These are phyloP conservation scores for Actias luna DNA, from an alignment of 2,888 invertebrate species.

Conservation along the genomic window DNA sequence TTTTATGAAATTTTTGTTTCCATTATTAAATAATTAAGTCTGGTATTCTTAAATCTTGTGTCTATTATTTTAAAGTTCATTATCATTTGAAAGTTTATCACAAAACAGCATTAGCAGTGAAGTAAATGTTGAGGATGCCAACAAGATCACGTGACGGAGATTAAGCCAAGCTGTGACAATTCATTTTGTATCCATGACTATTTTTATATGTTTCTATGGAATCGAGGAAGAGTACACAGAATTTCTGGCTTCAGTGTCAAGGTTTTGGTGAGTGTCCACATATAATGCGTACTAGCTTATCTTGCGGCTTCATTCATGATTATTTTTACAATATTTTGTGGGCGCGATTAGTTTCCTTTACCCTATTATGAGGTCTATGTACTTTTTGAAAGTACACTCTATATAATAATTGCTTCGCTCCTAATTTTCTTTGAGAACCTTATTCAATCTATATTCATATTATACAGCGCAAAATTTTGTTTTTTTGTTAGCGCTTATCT, in stretches of 20 bases:
- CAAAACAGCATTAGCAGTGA: background rate
- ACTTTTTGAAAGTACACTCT: too few relatives aligned
- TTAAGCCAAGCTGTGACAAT: constrained; percentile 16
- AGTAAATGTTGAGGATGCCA: constrained; percentile 23
- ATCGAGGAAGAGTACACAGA: background rate
- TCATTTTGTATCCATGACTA: constrained; percentile 10
- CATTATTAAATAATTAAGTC: background rate
- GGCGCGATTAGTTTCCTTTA: too few relatives aligned
- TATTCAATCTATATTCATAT: too few relatives aligned
- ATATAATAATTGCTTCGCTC: too few relatives aligned
- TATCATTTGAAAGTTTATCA: background rate
- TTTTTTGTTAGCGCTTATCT: too few relatives aligned
- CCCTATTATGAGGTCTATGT: too few relatives aligned
- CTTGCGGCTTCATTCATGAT: background rate
- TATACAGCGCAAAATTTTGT: too few relatives aligned
- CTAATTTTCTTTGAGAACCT: too few relatives aligned
- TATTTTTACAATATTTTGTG: too few relatives aligned
- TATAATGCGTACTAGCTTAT: background rate
- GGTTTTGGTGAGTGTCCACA: background rate
- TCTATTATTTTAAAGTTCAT: background rate
- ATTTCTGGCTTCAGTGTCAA: constrained; percentile 4
- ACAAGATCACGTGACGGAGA: constrained; percentile 22
- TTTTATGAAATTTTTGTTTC: background rate
- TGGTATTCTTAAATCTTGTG: background rate
- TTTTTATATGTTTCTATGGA: constrained; percentile 8